A percentile compares a stretch with the other conserved stretches of the same genome.
Evolutionary conservation across 2,888 invertebrate genomes (phyloP).

Genomic region (Apocheima hispidaria): DNA sequence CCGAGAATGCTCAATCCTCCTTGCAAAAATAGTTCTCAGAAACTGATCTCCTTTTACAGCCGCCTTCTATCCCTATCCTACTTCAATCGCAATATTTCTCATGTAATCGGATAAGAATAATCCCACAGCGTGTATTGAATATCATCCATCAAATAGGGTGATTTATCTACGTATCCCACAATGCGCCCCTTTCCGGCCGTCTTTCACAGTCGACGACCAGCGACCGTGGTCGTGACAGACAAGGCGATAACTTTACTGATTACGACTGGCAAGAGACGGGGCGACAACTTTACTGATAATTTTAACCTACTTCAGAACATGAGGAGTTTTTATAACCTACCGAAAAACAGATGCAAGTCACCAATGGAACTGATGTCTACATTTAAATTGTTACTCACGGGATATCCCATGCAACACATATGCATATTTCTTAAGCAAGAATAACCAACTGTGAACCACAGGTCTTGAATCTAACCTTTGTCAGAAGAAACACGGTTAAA

Average conservation of each 20-base stretch:
- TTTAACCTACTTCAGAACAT: no score
- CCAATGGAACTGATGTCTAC: no score
- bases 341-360: no score
- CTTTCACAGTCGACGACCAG: slow-evolving; percentile 1
- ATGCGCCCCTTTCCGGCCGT: slow-evolving; percentile 18
- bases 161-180: slow-evolving; percentile 34
- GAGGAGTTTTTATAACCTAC: no score
- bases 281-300: background rate
- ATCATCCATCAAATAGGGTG: slow-evolving; percentile 38
- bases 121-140: slow-evolving; percentile 34
- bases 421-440: no score
- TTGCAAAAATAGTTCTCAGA: slow-evolving; percentile 5
- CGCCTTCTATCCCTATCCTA: slow-evolving; percentile 6
- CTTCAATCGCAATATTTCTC: slow-evolving; percentile 31
- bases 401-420: no score
- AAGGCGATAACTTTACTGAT: background rate
- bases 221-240: background rate
- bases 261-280: background rate
- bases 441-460: background rate
- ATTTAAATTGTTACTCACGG: no score
- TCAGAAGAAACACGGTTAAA: background rate
- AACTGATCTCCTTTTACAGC: slow-evolving; percentile 13
- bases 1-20: background rate
- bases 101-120: slow-evolving; percentile 35
- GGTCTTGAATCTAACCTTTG: background rate